phyloP scores from a whole-genome alignment of 2,888 invertebrate genomes.

The Lypha dubia region DNA sequence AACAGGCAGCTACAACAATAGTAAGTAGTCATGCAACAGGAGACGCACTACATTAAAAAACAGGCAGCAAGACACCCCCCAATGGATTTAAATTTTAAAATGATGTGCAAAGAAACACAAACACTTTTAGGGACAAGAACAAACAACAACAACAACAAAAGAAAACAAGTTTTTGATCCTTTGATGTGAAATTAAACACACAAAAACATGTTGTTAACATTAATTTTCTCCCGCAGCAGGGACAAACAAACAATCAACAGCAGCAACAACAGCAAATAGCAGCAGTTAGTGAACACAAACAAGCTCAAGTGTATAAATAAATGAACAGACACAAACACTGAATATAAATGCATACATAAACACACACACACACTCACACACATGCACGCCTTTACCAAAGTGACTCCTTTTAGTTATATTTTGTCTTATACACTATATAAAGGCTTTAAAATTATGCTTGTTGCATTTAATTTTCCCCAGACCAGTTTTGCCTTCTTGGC shows the following conservation, averaged over 20 bases:
- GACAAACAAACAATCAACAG: constrained; percentile 58
- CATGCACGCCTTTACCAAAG: constrained; percentile 26
- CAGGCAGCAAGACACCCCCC: constrained; percentile 27
- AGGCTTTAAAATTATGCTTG: constrained; percentile 30
- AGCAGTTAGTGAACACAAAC: not conserved
- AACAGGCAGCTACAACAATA: constrained; percentile 34
- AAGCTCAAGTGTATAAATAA: constrained; percentile 2
- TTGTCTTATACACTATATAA: not conserved
- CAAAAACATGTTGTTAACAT: constrained; percentile 81
- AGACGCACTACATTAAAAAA: constrained; percentile 15
- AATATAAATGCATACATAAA: constrained; percentile 50
- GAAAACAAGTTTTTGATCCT: constrained; percentile 72
- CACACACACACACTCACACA: constrained; percentile 37
- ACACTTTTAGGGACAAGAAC: constrained; percentile 52
- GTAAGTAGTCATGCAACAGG: constrained; percentile 46
- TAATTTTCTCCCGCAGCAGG: constrained; percentile 79
- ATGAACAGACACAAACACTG: constrained; percentile 54
- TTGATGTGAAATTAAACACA: constrained; percentile 75
- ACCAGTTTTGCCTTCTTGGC: constrained; percentile 37
- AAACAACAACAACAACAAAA: constrained; percentile 1
- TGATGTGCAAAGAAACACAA: constrained; percentile 35
- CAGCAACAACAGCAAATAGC: constrained; percentile 22
- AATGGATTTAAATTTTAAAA: constrained; percentile 49
- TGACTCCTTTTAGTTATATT: constrained; percentile 15
- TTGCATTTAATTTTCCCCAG: constrained; percentile 41